These are phyloP conservation scores for Mus minutoides DNA, from an alignment of 2,797 vertebrate species.

Conservation along the genomic window DNA sequence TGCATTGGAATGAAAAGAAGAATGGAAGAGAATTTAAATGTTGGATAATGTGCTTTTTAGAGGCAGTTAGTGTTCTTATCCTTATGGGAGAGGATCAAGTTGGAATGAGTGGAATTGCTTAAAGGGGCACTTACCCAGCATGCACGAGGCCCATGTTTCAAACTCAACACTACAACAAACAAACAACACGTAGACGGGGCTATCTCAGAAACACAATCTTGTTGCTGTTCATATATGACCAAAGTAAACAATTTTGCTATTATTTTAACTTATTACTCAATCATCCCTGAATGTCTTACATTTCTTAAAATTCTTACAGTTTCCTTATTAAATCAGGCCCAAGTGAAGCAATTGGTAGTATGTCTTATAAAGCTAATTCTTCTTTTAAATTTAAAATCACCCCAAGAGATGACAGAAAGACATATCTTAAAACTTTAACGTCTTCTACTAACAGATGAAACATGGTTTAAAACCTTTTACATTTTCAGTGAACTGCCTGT, in stretches of 20 bases:
- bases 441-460: background rate
- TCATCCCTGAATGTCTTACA: background rate
- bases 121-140: background rate
- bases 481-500: background rate
- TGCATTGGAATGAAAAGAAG: background rate
- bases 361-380: background rate
- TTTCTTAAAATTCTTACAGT: background rate
- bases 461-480: background rate
- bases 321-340: slow-evolving; percentile 7
- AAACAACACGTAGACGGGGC: background rate
- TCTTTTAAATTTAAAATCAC: slow-evolving; percentile 17
- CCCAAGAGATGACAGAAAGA: background rate
- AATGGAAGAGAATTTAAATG: background rate
- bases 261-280: background rate
- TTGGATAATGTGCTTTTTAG: background rate
- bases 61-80: background rate
- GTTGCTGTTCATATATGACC: background rate
- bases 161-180: background rate
- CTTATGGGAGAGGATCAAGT: background rate
- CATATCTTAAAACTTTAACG: background rate
- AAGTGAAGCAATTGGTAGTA: background rate
- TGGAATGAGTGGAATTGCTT: background rate
- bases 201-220: background rate
- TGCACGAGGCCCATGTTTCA: background rate
- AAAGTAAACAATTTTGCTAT: background rate